These are phyloP conservation scores for Progne subis DNA, from an alignment of 2,113 vertebrate genomes.

Conservation along the genomic window DNA sequence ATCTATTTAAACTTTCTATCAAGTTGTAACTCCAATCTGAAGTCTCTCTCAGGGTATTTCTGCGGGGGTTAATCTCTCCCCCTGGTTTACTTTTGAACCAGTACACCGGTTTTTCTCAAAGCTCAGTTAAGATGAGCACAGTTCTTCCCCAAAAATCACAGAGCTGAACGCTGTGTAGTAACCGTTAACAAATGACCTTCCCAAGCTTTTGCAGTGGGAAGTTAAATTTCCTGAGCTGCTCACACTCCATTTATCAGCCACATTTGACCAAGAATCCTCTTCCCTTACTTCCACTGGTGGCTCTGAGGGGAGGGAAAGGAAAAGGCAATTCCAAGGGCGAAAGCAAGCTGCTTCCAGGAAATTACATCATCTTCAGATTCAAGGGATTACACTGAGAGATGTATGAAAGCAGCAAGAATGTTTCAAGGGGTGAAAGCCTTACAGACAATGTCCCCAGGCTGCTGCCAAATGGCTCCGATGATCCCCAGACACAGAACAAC, in stretches of 20 bases:
- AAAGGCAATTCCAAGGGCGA: not conserved
- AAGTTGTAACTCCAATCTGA: not conserved
- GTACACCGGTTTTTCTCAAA: not conserved
- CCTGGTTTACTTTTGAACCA: not conserved
- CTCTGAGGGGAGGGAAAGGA: not conserved
- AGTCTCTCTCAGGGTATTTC: not conserved
- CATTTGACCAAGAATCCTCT: not conserved
- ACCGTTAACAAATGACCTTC: not conserved
- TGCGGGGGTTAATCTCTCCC: not conserved
- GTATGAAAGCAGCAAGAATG: not conserved
- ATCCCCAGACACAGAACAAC: not conserved
- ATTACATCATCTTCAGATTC: not conserved
- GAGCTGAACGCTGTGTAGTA: not conserved
- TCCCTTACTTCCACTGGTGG: not conserved
- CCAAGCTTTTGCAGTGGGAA: not conserved
- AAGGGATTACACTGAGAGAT: not conserved
- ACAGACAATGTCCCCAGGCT: not conserved
- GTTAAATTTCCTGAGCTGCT: not conserved
- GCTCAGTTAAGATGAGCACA: not conserved
- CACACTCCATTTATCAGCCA: not conserved
- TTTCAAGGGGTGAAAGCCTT: not conserved
- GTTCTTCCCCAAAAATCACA: not conserved
- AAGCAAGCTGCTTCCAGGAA: not conserved
- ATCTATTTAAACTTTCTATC: not conserved
- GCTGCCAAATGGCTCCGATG: not conserved